Percentiles rank a stretch among this genome's conserved stretches.
Conservation (phyloP, 2,113 vertebrate genomes). For the Arothron firmamentum region DNA sequence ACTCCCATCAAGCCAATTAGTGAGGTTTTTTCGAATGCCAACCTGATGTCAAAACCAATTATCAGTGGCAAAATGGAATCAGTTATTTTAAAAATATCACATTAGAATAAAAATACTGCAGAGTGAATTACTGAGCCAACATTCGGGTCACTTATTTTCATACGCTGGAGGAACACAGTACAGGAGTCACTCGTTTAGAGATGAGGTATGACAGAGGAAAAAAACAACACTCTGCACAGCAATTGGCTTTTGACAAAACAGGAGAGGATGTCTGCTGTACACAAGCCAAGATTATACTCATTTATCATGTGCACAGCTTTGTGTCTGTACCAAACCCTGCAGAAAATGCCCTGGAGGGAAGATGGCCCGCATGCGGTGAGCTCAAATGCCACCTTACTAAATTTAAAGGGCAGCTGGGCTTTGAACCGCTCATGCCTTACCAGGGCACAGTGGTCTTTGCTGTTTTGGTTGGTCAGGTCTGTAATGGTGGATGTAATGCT, state of each 20-base stretch:
- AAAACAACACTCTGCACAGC: slow-evolving; percentile 5
- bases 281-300: slow-evolving; percentile 30
- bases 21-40: slow-evolving; percentile 43
- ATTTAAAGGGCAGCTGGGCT: slow-evolving; percentile 46
- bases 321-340: slow-evolving; percentile 23
- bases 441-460: slow-evolving; percentile 96
- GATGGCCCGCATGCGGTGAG: slow-evolving; percentile 18
- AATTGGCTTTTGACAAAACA: slow-evolving; percentile 30
- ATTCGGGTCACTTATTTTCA: slow-evolving; percentile 19
- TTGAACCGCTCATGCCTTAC: slow-evolving; percentile 64
- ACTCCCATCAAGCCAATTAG: slow-evolving; percentile 56
- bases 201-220: slow-evolving; percentile 5
- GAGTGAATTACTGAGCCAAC: slow-evolving; percentile 1
- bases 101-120: slow-evolving; percentile 19
- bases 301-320: slow-evolving; percentile 47
- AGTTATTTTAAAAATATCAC: not conserved
- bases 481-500: slow-evolving; percentile 91
- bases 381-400: slow-evolving; percentile 55
- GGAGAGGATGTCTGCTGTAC: slow-evolving; percentile 26
- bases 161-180: not conserved
- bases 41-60: slow-evolving; percentile 13
- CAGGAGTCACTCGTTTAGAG: slow-evolving; percentile 14
- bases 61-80: slow-evolving; percentile 11
- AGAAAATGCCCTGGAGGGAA: slow-evolving; percentile 38
- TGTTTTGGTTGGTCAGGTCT: slow-evolving; percentile 91